Evolutionary conservation across 2,113 vertebrate species (phyloP).

Genomic region (Xiphias gladius): DNA sequence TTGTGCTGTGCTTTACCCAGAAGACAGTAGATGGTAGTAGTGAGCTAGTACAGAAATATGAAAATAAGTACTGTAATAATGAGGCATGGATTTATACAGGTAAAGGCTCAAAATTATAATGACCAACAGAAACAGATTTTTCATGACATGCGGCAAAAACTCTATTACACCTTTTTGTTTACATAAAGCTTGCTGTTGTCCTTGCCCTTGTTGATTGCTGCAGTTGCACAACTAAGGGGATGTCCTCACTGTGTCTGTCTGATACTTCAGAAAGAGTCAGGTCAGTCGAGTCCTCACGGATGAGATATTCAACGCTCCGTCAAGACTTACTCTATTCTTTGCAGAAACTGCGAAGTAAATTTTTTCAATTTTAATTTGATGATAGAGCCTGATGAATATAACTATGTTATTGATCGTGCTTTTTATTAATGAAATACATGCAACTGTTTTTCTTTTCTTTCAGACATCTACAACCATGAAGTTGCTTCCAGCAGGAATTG

Average conservation of each 20-base stretch:
- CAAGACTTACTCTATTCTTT: not conserved
- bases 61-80: no score
- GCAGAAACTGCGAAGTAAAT: not conserved
- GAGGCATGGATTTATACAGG: no score
- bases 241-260: not conserved
- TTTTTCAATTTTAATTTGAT: not conserved
- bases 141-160: not conserved
- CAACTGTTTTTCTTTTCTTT: not conserved
- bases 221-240: not conserved
- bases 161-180: not conserved
- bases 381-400: not conserved
- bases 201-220: not conserved
- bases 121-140: not conserved
- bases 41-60: no score
- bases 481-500: constrained; percentile 59
- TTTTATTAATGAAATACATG: not conserved
- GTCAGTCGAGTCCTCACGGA: not conserved
- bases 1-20: not conserved
- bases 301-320: not conserved
- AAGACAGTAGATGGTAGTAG: not conserved
- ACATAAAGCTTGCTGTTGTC: not conserved
- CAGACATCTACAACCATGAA: constrained; percentile 64
- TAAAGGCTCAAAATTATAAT: not conserved
- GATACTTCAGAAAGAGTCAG: not conserved
- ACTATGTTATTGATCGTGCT: not conserved